Base-by-base conservation (phyloP, 92 coral and sea anemone genomes). In the Epizoanthus illoricatus region DNA sequence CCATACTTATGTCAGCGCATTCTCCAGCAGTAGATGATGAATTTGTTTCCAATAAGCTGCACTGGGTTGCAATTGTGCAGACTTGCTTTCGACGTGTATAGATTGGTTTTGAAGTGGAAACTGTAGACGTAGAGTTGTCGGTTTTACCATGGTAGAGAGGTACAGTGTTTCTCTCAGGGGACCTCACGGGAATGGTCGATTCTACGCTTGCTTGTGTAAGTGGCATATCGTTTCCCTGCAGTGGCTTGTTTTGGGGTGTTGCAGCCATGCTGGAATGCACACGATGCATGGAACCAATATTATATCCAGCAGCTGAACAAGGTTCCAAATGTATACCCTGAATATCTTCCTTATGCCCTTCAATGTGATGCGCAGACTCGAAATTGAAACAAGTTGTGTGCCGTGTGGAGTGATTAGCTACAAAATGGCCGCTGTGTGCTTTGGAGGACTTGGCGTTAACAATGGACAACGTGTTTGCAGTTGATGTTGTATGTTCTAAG, bases 31-130 rank as follows among this genome's bases (percentile, higher is more conserved):
- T 39, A 0, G 52, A 39, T 39, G 40, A 45, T 33, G 52, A 13
- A n/a, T 3, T 68, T 45, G n/a, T 19, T 5, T 39, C n/a, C 15
- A 52, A 45, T 68, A 68, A 36, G 45, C 39, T 68, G n/a, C 73
- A 68, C 52, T 68, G 73, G 40, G 33, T 68, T 39, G 73, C 73
- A 68, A 40, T 45, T 68, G 73, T 16, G 18, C 73, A 68, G 49
- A 19, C 18, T 68, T 68, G 19, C 10, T 68, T 68, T 68, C 7
- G 45, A 68, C 17, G 16, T 66, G 17, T 23, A 66, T 66, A 15
- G 4, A 24, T 66, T 12, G 3, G 36, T 66, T 66, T 66, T 2
- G 71, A 11, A 64, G 71, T 33, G 39, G 52, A n/a, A 36, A 12
- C 28, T 39, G 40, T 40, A 19, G 73, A 39, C 9, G 52, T 33